Conservation (phyloP, 2,888 invertebrate genomes). For the Patella ulyssiponensis region DNA sequence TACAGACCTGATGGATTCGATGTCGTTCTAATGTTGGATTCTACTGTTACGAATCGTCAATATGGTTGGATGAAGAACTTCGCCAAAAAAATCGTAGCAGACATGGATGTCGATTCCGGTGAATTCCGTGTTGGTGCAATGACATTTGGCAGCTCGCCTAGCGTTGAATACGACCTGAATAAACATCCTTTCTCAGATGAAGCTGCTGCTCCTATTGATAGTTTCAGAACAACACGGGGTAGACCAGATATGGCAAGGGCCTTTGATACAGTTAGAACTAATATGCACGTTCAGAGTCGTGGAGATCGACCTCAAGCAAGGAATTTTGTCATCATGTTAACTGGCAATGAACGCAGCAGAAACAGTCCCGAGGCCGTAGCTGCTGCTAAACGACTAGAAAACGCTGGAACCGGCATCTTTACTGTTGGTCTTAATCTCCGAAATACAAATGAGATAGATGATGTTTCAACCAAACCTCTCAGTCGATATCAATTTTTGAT, state of each 20-base stretch:
- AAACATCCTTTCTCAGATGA: conserved; percentile 42
- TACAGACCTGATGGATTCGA: conserved; percentile 43
- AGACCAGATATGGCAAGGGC: conserved; percentile 58
- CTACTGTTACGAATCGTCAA: conserved; percentile 46
- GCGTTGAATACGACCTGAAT: conserved; percentile 47
- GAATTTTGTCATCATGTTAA: conserved; percentile 57
- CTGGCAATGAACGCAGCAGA: conserved; percentile 47
- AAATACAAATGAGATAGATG: conserved; percentile 34
- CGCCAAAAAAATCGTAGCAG: conserved; percentile 36
- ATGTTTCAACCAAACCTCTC: conserved; percentile 32
- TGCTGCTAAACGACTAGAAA: conserved; percentile 17
- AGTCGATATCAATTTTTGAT: conserved; percentile 14
- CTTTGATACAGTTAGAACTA: conserved; percentile 48
- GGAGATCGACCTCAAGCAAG: conserved; percentile 58
- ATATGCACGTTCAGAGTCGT: conserved; percentile 48
- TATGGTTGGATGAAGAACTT: conserved; percentile 43
- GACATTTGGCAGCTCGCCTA: conserved; percentile 42
- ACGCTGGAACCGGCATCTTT: conserved; percentile 44
- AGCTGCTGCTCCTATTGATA: conserved; percentile 27
- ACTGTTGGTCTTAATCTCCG: conserved; percentile 57
- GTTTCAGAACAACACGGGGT: conserved; percentile 29
- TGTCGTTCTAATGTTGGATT: conserved; percentile 53
- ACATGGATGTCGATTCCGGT: conserved; percentile 46
- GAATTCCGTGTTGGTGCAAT: conserved; percentile 52
- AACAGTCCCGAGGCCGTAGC: conserved; percentile 40